Evolutionary conservation across 1,140 invertebrate species (phyloP), one percentile per base, ranked within the genome.

Genomic region (Colletes gigas): DNA sequence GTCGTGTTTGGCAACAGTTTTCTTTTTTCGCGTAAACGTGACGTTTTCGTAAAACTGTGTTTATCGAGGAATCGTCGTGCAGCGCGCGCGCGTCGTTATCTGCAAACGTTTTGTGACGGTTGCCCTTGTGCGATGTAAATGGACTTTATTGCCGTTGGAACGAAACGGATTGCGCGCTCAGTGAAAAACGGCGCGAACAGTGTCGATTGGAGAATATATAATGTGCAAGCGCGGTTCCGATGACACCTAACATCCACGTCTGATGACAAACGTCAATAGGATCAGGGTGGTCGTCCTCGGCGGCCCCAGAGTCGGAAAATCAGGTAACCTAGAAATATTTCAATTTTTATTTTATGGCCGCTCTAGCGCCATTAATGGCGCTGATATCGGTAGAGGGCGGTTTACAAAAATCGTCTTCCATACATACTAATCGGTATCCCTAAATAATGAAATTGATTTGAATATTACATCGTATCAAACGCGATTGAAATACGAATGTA

Each of bases 241-340:
- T 67, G 87, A 85, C 73, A 87, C 87, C 72, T 89, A 81, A 85
- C 70, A 71, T 78, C 78, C 71, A 75, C 77, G 83, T 84, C 86
- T 85, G 89, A 95, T 95, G 94, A 95, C 94, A 84, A 95, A 95
- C 91, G 92, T 96, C 84, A 96, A 95, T 93, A 94, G 95, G 92
- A 95, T 96, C 92, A 94, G 95, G 91, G 95, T 96, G 86, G 95
- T 96, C 90, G 95, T 96, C 86, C 94, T 96, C 79, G 96, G 96
- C 86, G 95, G 95, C 91, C 92, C 95, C 87, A 93, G 95, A 86
- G 95, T 95, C 88, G 96, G 96, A 83, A 96, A 96, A 93, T 96
- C 96, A 89, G 85, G 85, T 85, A 77, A 88, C 12, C 8, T 79
- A 39, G 57, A 65, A n/a, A n/a, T 54, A 10, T 39, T 6, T 72